Conservation (phyloP, 2,113 vertebrate species). For the Melozone crissalis region DNA sequence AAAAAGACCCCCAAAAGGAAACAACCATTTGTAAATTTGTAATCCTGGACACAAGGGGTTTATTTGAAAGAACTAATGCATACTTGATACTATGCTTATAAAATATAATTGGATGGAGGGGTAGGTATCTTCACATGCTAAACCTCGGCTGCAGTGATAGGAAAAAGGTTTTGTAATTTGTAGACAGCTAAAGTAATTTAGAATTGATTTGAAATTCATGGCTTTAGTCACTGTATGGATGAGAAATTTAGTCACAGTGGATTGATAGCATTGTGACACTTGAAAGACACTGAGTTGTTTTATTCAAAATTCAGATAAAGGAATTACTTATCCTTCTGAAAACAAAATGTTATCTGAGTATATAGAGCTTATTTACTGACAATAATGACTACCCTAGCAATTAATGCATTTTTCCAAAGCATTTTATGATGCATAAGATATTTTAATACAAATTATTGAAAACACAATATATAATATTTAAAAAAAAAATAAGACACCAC, state of each 20-base stretch:
- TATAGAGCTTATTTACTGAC: background rate
- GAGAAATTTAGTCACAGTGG: background rate
- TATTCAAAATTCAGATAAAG: background rate
- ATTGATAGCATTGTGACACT: background rate
- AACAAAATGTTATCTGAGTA: slow-evolving; percentile 7
- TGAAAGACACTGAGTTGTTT: background rate
- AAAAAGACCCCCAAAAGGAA: background rate
- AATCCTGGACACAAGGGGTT: background rate
- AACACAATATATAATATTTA: background rate
- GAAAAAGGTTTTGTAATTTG: background rate
- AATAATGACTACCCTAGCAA: background rate
- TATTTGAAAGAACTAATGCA: background rate
- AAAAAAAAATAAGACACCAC: background rate
- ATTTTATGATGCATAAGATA: background rate
- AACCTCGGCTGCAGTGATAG: background rate
- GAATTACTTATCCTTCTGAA: background rate
- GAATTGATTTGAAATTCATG: background rate
- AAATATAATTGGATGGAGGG: background rate
- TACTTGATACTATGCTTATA: background rate
- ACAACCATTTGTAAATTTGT: background rate
- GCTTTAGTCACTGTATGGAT: background rate
- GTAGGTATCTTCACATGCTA: background rate
- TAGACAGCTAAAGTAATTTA: background rate
- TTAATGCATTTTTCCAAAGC: background rate
- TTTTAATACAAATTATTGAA: background rate